Percentiles rank a stretch among this genome's conserved stretches.
These are phyloP conservation scores for Andrena hattorfiana DNA, from an alignment of 2,888 invertebrate species.

Conservation along the genomic window DNA sequence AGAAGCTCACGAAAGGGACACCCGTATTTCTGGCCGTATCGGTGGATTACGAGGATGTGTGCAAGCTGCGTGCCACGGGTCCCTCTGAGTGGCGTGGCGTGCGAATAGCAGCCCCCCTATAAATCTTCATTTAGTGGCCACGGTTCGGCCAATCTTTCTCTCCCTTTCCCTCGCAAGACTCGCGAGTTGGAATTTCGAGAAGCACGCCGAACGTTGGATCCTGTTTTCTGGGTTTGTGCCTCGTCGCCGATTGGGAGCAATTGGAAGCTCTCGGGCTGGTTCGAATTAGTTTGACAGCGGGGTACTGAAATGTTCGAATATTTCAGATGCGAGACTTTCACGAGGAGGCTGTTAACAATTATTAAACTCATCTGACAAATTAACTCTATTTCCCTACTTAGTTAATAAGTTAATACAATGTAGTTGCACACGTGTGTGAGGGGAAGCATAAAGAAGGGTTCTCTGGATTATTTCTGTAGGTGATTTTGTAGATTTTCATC, in stretches of 20 bases:
- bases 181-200: conserved; percentile 52
- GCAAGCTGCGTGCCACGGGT: conserved; percentile 52
- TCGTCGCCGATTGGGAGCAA: neutral
- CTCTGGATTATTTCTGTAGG: too few relatives aligned
- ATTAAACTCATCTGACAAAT: too few relatives aligned
- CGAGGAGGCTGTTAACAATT: too few relatives aligned
- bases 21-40: conserved; percentile 48
- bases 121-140: conserved; percentile 79
- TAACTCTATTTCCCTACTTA: too few relatives aligned
- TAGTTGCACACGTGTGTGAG: too few relatives aligned
- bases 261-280: neutral
- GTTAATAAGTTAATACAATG: too few relatives aligned
- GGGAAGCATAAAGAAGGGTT: too few relatives aligned
- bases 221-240: neutral
- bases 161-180: conserved; percentile 12
- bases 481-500: too few relatives aligned
- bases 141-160: conserved; percentile 43
- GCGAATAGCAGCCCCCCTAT: conserved; percentile 73
- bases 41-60: conserved; percentile 35
- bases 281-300: neutral
- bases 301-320: too few relatives aligned
- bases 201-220: conserved; percentile 26
- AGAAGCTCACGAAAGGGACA: conserved; percentile 45
- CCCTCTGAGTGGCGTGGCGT: conserved; percentile 70
- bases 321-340: too few relatives aligned